Base-by-base conservation (phyloP, 92 coral and sea anemone genomes). In the Porites lobata region DNA sequence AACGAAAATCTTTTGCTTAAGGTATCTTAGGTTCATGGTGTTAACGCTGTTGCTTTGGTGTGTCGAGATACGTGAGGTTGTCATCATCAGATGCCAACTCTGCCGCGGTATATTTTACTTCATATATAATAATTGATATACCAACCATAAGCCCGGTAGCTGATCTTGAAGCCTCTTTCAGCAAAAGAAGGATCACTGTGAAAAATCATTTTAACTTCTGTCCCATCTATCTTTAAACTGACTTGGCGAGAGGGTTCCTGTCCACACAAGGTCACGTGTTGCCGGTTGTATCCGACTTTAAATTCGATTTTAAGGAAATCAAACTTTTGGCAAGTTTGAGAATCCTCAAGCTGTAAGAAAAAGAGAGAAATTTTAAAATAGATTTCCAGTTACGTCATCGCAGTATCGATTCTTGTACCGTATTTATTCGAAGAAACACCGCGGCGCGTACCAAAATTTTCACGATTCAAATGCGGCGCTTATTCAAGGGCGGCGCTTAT, bases 111-210 rank as follows among this genome's bases (percentile, higher is more conserved):
- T n/a, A 5, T n/a, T 32, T 1, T 6, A 7, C 58, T 18, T 3
- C 15, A 18, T 21, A 51, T 18, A 50, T 13, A 50, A 10, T 15
- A 47, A 1, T 56, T 14, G 13, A 43, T 18, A 64, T 22, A 73
- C 81, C 1, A 73, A 84, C 87, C 87, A 63, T 73, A 84, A 17
- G 71, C 56, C 3, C 32, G 62, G 64, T 84, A 84, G 80, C 73
- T 72, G 63, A 84, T 72, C 57, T 73, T 84, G 29, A 84, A 84
- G 62, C 87, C 87, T 50, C 72, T 73, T 1, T 9, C 62, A 17
- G 22, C 75, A 19, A 84, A 66, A 72, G 59, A 32, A 0, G 1
- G 0, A 26, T 84, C 87, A 50, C 72, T 84, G 3, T 9, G 61
- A 72, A 84, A 84, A 2, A 52, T 62, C 0, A 84, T 62, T 52